Percentiles rank a stretch among this genome's conserved stretches.
phyloP scores from a whole-genome alignment of 2,113 vertebrate genomes.

The Setophaga kirtlandii region DNA sequence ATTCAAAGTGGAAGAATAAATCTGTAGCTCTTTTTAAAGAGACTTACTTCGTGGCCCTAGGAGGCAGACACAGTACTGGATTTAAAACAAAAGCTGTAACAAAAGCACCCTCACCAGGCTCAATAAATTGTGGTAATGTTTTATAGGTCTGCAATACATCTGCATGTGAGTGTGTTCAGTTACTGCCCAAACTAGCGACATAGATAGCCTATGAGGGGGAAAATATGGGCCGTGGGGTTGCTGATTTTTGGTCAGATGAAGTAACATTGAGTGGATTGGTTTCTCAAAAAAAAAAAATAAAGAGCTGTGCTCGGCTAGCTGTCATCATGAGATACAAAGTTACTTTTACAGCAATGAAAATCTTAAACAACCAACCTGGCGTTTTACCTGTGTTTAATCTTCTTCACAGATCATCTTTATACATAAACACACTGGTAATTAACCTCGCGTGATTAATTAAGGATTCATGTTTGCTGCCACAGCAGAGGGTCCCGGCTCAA shows the following conservation, averaged over 20 bases:
- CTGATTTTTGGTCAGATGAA: slow-evolving; percentile 8
- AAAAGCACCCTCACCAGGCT: slow-evolving; percentile 20
- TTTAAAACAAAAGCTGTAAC: slow-evolving; percentile 65
- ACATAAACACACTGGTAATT: background rate
- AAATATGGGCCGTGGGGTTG: background rate
- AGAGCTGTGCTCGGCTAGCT: background rate
- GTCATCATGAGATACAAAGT: background rate
- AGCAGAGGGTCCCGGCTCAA: background rate
- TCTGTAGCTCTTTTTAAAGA: slow-evolving; percentile 58
- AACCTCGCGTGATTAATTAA: background rate
- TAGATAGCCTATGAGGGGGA: background rate
- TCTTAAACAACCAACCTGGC: background rate
- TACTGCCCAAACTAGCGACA: background rate
- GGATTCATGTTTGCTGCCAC: background rate
- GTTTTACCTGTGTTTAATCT: background rate
- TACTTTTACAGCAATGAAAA: background rate
- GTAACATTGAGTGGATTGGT: background rate
- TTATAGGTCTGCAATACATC: slow-evolving; percentile 7
- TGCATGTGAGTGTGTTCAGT: background rate
- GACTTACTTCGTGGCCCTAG: background rate
- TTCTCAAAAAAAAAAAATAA: background rate
- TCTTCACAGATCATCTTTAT: background rate
- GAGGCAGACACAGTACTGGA: slow-evolving; percentile 47
- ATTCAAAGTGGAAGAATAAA: slow-evolving; percentile 70
- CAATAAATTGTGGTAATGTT: slow-evolving; percentile 26